Evolutionary conservation across 2,113 vertebrate genomes (phyloP).

Genomic region (Sclerurus mexicanus): DNA sequence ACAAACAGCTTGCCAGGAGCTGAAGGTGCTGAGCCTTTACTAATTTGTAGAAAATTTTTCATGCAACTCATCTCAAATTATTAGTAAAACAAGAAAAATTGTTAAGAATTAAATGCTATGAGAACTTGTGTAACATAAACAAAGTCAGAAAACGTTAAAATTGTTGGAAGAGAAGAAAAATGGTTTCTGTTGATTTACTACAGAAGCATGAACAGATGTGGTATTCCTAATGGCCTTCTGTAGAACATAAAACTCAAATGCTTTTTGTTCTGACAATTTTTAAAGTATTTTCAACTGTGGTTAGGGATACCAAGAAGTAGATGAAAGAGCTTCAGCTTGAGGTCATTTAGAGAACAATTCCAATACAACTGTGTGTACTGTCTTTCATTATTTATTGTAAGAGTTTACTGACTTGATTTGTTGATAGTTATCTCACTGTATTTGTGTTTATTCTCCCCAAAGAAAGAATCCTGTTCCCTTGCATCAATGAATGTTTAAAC

Average conservation of each 20-base stretch:
- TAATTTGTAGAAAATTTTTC: not conserved
- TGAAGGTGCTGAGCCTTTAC: not conserved
- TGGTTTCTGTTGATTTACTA: constrained; percentile 6
- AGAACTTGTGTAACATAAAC: not conserved
- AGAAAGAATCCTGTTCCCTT: not conserved
- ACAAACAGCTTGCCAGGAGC: not conserved
- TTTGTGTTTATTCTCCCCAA: not conserved
- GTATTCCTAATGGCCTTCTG: constrained; percentile 41
- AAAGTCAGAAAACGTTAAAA: not conserved
- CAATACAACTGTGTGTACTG: not conserved
- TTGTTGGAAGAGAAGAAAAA: constrained; percentile 28
- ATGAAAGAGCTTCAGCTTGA: not conserved
- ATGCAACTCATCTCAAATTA: not conserved
- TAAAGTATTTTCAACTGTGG: not conserved
- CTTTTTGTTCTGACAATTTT: constrained; percentile 30
- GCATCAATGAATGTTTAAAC: not conserved
- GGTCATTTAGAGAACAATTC: not conserved
- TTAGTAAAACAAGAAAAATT: not conserved
- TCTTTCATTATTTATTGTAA: not conserved
- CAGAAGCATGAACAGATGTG: constrained; percentile 34
- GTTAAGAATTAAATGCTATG: not conserved
- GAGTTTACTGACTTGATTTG: not conserved
- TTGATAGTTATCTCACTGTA: not conserved
- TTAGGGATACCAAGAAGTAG: not conserved
- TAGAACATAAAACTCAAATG: constrained; percentile 43